Percentiles rank a stretch among this genome's conserved stretches.
These are phyloP conservation scores for Lanius collurio DNA, from an alignment of 2,113 vertebrate genomes.

Conservation along the genomic window DNA sequence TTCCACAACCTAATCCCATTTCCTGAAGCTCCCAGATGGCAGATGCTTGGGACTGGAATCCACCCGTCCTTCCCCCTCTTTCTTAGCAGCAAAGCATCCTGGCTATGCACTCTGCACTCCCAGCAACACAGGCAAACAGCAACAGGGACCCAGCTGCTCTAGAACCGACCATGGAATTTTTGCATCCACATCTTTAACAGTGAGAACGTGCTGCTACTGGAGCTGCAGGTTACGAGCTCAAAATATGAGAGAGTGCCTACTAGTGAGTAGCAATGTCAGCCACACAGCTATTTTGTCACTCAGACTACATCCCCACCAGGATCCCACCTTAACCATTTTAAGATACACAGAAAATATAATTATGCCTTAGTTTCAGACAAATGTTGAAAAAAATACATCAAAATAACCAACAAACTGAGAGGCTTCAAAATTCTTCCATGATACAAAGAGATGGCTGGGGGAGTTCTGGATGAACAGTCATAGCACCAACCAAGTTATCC, in stretches of 20 bases:
- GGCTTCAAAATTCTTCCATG: not conserved
- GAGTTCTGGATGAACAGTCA: not conserved
- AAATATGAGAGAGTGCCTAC: not conserved
- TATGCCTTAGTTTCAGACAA: not conserved
- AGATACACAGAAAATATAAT: not conserved
- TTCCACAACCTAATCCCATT: slow-evolving; percentile 15
- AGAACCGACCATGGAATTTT: not conserved
- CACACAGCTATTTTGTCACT: not conserved
- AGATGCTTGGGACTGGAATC: not conserved
- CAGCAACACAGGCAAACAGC: not conserved
- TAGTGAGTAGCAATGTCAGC: not conserved
- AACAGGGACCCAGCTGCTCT: not conserved
- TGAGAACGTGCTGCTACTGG: not conserved
- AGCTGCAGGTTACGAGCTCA: not conserved
- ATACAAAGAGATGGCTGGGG: not conserved
- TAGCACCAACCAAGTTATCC: slow-evolving; percentile 13
- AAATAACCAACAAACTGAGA: not conserved
- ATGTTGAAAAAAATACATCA: not conserved
- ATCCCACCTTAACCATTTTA: not conserved
- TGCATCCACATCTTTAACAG: not conserved
- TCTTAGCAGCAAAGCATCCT: not conserved
- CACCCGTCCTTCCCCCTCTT: not conserved
- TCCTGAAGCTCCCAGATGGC: slow-evolving; percentile 36
- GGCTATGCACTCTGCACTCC: not conserved
- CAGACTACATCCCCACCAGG: not conserved